Base-by-base conservation (phyloP, 2,797 vertebrate genomes). In the Tangara arthus region DNA sequence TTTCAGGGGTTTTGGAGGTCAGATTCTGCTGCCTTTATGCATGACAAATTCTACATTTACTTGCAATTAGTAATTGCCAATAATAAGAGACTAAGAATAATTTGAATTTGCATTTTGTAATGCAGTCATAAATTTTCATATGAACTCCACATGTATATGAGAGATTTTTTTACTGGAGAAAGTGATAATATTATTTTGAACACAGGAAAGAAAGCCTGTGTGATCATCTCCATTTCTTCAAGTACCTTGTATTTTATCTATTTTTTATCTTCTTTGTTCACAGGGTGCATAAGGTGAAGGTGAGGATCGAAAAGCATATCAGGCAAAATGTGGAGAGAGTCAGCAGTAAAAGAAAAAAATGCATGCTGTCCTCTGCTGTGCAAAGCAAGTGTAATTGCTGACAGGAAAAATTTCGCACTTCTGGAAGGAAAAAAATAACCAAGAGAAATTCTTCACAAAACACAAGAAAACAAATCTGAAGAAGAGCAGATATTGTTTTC, bases 321-420 rank as follows among this genome's bases (percentile, higher is more conserved):
- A 93, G 70, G 73, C 65, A 90, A 94, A 95, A 95, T 84, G 92
- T 79, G 55, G 76, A 82, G 79, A 84, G 70, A 96, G 91, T 94
- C 94, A 95, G 92, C 95, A 96, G n/a, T 90, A 86, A 88, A 91
- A 88, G 70, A 65, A 91, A 91, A 92, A 93, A 93, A 93, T 27
- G 41, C 79, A 41, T 86, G 63, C 82, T 93, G 76, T 96, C 89
- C 60, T 96, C 47, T 70, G 60, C 70, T 88, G 89, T 91, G 95
- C 79, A 94, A 86, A 91, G 70, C 73, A 92, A 94, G 82, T 32
- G 56, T 73, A 95, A 95, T 94, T 0, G 2, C 59, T 96, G 91
- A 84, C 77, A 72, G 63, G 69, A 86, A 63, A 64, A 60, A 90
- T 24, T 76, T 56, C 19, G 24, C 41, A 86, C 34, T 86, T 73